phyloP scores from a whole-genome alignment of 2,888 invertebrate species.

The Tetanocera ferruginea region DNA sequence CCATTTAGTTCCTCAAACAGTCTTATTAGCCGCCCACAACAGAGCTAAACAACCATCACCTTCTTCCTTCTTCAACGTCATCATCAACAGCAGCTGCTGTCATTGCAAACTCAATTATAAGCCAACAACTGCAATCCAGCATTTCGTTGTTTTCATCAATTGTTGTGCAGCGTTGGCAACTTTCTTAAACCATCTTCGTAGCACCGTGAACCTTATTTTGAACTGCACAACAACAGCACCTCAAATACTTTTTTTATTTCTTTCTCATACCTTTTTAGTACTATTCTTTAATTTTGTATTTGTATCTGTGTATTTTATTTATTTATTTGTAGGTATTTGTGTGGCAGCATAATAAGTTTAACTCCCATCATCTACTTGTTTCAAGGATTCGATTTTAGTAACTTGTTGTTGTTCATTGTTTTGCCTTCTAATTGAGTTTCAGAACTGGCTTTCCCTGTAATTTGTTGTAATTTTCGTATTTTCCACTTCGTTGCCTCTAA shows the following conservation, averaged over 20 bases:
- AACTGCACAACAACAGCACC: not conserved
- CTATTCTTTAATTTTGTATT: not conserved
- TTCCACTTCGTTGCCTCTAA: constrained; percentile 37
- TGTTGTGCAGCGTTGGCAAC: constrained; percentile 18
- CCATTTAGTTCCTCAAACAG: not conserved
- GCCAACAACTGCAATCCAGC: not conserved
- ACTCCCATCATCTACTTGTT: not conserved
- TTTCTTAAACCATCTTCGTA: not conserved
- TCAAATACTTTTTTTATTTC: not conserved
- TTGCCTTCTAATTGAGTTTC: constrained; percentile 40
- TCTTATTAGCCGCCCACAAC: not conserved
- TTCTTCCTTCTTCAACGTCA: not conserved
- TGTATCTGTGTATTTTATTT: not conserved
- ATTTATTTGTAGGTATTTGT: not conserved
- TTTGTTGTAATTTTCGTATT: constrained; percentile 37
- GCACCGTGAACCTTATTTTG: not conserved
- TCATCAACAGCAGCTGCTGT: not conserved
- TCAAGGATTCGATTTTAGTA: not conserved
- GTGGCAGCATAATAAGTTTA: not conserved
- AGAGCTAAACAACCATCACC: not conserved
- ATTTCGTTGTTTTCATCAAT: not conserved
- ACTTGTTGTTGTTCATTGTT: constrained; percentile 7
- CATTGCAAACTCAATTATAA: constrained; percentile 22
- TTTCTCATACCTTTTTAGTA: not conserved
- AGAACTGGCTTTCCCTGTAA: constrained; percentile 28